Conservation (phyloP, 2,113 vertebrate genomes). For the Trichomycterus rosablanca region DNA sequence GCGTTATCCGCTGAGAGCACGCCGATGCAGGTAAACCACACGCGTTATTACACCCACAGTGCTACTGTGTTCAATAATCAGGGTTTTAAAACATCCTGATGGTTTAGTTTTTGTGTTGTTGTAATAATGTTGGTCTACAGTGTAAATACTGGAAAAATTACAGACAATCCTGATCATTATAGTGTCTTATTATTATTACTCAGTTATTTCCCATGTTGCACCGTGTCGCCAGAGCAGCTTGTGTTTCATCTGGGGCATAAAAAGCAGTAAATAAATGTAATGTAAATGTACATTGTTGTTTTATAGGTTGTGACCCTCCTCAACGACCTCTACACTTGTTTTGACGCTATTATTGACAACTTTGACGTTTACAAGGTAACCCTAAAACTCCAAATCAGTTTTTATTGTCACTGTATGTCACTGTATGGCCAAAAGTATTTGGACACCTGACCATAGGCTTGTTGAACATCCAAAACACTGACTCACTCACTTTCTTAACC, state of each 20-base stretch:
- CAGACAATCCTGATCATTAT: too few relatives aligned
- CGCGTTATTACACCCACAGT: too few relatives aligned
- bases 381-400: neutral
- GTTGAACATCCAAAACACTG: too few relatives aligned
- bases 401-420: neutral
- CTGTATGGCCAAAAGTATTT: neutral
- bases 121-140: neutral
- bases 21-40: conserved; percentile 80
- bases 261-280: neutral
- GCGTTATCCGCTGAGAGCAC: conserved; percentile 87
- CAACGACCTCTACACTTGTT: conserved; percentile 94
- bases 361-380: conserved; percentile 94
- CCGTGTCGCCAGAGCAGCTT: neutral
- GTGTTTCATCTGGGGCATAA: neutral
- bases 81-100: too few relatives aligned
- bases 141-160: neutral
- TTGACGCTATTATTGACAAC: conserved; percentile 94
- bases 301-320: conserved; percentile 85
- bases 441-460: too few relatives aligned
- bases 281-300: neutral
- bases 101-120: neutral
- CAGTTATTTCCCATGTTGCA: neutral
- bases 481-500: too few relatives aligned
- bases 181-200: too few relatives aligned
- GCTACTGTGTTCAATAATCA: too few relatives aligned